Percentiles rank a stretch among this genome's conserved stretches.
Conservation (phyloP, 2,113 vertebrate species). For the human (Homo sapiens) region GRCh38 chr2:103296501-103297000, state of each 20-base stretch:
- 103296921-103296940: background rate
- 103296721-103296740: background rate
- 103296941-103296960: background rate
- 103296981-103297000: background rate
- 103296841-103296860: background rate
- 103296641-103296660: slow-evolving; percentile 40
- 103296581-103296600: slow-evolving; percentile 64
- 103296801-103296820: background rate
- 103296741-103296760: background rate
- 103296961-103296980: background rate
- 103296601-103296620: slow-evolving; percentile 51
- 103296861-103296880: background rate
- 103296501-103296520: background rate
- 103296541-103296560: slow-evolving; percentile 43
- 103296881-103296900: too few species aligned
- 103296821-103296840: background rate
- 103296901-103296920: background rate
- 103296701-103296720: background rate
- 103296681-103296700: slow-evolving; percentile 7
- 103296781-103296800: background rate
- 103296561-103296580: slow-evolving; percentile 7
- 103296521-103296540: slow-evolving; percentile 21
- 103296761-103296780: background rate
- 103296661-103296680: slow-evolving; percentile 43
- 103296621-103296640: slow-evolving; percentile 4